These are phyloP conservation scores for Sphecodes monilicornis DNA, from an alignment of 2,888 invertebrate genomes.

Conservation along the genomic window DNA sequence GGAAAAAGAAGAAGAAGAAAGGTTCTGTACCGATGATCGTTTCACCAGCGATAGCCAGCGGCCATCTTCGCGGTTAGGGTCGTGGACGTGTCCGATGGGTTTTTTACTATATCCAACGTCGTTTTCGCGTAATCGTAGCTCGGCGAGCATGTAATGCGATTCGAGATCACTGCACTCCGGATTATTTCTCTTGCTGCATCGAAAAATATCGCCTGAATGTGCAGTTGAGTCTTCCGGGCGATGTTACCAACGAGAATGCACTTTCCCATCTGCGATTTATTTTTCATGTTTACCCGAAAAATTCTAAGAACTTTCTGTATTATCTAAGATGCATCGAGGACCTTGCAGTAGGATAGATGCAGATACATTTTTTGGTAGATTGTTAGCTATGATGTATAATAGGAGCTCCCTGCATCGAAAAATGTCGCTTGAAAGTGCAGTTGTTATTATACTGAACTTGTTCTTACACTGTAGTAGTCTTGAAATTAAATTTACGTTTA, in stretches of 20 bases:
- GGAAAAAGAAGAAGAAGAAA: constrained; percentile 36
- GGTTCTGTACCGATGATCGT: constrained; percentile 23
- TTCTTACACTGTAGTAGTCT: no score
- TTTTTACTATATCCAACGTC: not conserved
- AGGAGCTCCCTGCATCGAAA: no score
- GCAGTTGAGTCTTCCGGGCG: no score
- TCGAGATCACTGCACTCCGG: constrained; percentile 45
- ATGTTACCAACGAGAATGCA: no score
- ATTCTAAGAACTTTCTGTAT: not conserved
- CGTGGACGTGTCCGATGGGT: not conserved
- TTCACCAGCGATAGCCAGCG: constrained; percentile 7
- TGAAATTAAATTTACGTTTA: no score
- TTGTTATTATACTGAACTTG: no score
- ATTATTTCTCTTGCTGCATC: constrained; percentile 12
- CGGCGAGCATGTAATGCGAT: constrained; percentile 49
- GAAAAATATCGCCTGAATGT: not conserved
- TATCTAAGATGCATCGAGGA: no score
- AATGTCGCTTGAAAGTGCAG: no score
- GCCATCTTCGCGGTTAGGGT: constrained; percentile 30
- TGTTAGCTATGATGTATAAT: no score
- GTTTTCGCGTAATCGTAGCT: constrained; percentile 26
- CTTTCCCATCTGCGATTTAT: not conserved
- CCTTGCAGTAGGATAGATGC: no score
- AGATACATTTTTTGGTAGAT: no score
- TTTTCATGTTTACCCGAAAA: not conserved